These are phyloP conservation scores for Psephotus haematonotus DNA, from an alignment of 2,113 vertebrate genomes.

Conservation along the genomic window DNA sequence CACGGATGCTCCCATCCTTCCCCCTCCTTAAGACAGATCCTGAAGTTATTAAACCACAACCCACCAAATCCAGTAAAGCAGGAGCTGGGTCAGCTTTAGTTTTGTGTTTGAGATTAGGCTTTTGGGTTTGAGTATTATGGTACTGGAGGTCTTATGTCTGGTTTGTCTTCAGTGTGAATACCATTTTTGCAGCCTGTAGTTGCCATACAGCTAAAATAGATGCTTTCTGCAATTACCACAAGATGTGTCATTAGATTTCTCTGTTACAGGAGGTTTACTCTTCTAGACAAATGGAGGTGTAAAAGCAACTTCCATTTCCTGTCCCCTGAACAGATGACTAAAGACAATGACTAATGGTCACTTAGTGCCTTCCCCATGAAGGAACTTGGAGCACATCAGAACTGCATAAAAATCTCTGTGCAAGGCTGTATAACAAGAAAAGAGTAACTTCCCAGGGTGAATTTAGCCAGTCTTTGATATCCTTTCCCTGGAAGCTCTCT, in stretches of 20 bases:
- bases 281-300: not conserved
- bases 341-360: not conserved
- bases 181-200: not conserved
- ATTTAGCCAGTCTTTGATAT: not conserved
- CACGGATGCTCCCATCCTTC: not conserved
- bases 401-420: not conserved
- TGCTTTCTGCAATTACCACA: not conserved
- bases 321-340: not conserved
- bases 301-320: not conserved
- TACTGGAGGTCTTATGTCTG: not conserved
- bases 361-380: not conserved
- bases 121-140: not conserved
- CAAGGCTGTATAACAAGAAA: not conserved
- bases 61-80: not conserved
- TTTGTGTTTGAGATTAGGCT: not conserved
- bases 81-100: not conserved
- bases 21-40: not conserved
- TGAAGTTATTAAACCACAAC: not conserved
- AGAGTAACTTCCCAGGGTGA: not conserved
- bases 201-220: not conserved
- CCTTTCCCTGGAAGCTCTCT: not conserved
- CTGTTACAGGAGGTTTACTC: not conserved
- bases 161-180: not conserved
- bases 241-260: not conserved
- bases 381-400: not conserved